Base-by-base conservation (phyloP, 2,797 vertebrate genomes). In the Danionella dracula region DNA sequence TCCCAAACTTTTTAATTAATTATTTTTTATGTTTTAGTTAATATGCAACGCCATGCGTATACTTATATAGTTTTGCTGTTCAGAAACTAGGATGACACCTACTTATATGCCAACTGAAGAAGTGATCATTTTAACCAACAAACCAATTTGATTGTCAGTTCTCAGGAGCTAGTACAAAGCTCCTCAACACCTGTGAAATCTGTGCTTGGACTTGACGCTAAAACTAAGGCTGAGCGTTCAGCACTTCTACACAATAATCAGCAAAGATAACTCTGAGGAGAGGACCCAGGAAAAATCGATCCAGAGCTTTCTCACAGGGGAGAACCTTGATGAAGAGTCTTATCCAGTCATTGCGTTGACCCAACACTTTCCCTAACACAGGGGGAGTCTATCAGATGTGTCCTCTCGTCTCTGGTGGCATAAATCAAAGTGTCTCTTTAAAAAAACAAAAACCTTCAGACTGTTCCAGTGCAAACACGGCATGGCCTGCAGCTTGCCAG, bases 271-370 rank as follows among this genome's bases (percentile, higher is more conserved):
- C 49, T 8, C 46, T 12, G 32, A 21, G 29, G 42, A 38, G 35
- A 40, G 31, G 31, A 48, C 5, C 20, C 41, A 55, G 41, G 16
- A 11, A n/a, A 46, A 64, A 67, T 76, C 74, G 53, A 76, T 76
- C 50, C 13, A 10, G 21, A 73, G 62, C 48, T 50, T 31, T 70
- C 48, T 66, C 53, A 7, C 42, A n/a, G 66, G 70, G 51, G 74
- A 58, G 23, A 13, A 20, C 9, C 53, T 73, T 76, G 76, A 77
- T 72, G 32, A 70, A 77, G 66, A 70, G 63, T 61, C 70, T 77
- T 76, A 77, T 70, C 70, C 55, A 48, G 63, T 67, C 50, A 57
- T 44, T 44, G 58, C 70, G 72, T 72, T 77, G 76, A 77, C 70
- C 59, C 41, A 12, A 48, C 1, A 3, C 31, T 73, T 75, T 57